Base-by-base conservation (phyloP, 1,140 invertebrate genomes). In the Polypedilum pembai region DNA sequence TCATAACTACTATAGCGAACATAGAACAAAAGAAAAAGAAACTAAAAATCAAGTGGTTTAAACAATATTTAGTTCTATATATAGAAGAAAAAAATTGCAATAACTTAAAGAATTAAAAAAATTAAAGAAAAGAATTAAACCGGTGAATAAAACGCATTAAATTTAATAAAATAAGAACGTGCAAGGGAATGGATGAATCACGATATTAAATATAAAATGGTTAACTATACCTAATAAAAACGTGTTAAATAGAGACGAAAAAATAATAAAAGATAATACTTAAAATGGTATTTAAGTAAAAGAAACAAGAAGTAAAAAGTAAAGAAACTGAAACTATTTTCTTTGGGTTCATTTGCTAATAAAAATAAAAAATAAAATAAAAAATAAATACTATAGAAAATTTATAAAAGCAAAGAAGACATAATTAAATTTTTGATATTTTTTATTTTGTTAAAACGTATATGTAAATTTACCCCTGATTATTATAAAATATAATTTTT, bases 381-480 rank as follows among this genome's bases (percentile, higher is more conserved):
- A 56, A 69, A 69, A 8, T 69, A 10, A 69, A 69, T 69, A 69
- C 8, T 69, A 21, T 20, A 69, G 65, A 18, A 69, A 69, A 69
- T 20, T 69, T 21, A 20, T 69, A 69, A 69, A 69, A 20, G n/a
- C 24, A 21, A 69, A 15, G 45, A 69, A 15, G 45, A 56, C 12
- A 56, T 56, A 56, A 69, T 69, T 69, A 69, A 69, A 69, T 69
- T 69, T 69, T 69, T 69, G 65, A 69, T 69, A 69, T 69, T 69
- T 69, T 69, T 69, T 69, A 69, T 69, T 69, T 69, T 69, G 65
- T 69, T 69, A 12, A 69, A 21, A 69, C 17, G 65, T 69, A 69
- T 69, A 20, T 69, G 65, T 69, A 69, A 69, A 69, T 69, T 69
- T 69, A 56, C 45, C 45, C 45, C 45, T 33, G 45, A 56, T 56